Conservation (phyloP, 1,140 invertebrate genomes). For the Hylyphantes graminicola region DNA sequence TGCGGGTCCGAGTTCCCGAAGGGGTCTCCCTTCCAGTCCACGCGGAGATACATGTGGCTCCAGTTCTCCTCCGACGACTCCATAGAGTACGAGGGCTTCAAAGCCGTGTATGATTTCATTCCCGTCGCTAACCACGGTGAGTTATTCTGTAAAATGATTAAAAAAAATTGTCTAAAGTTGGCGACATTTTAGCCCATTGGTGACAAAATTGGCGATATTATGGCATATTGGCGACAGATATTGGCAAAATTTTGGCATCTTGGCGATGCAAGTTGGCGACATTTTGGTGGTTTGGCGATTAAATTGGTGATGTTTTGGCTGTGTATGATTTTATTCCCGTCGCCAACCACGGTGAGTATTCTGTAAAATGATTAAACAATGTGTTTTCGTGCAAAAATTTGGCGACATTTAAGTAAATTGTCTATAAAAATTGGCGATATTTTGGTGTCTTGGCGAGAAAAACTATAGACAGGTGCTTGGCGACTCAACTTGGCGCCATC, state of each 20-base stretch:
- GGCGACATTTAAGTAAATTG: too few species aligned
- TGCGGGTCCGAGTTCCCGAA: slow-evolving; percentile 85
- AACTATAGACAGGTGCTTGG: too few species aligned
- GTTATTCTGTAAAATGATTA: too few species aligned
- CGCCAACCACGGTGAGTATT: too few species aligned
- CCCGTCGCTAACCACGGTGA: slow-evolving; percentile 70
- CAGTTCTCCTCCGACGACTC: slow-evolving; percentile 86
- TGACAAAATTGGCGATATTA: neutral
- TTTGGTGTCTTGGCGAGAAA: too few species aligned
- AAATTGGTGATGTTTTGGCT: too few species aligned
- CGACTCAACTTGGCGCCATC: too few species aligned
- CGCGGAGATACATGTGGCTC: slow-evolving; percentile 83
- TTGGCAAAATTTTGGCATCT: neutral
- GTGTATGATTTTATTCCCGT: too few species aligned
- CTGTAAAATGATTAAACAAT: too few species aligned
- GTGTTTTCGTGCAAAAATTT: too few species aligned
- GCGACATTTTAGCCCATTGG: neutral
- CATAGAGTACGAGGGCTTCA: slow-evolving; percentile 85
- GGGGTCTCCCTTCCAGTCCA: slow-evolving; percentile 75
- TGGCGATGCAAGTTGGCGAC: neutral
- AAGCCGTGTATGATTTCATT: slow-evolving; percentile 79
- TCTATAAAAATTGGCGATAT: too few species aligned
- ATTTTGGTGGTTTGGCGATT: too few species aligned
- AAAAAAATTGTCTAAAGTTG: neutral
- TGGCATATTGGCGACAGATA: neutral